Percentiles rank a stretch among this genome's conserved stretches.
Conservation (phyloP, 2,113 vertebrate genomes). For the Gymnobelideus leadbeateri region DNA sequence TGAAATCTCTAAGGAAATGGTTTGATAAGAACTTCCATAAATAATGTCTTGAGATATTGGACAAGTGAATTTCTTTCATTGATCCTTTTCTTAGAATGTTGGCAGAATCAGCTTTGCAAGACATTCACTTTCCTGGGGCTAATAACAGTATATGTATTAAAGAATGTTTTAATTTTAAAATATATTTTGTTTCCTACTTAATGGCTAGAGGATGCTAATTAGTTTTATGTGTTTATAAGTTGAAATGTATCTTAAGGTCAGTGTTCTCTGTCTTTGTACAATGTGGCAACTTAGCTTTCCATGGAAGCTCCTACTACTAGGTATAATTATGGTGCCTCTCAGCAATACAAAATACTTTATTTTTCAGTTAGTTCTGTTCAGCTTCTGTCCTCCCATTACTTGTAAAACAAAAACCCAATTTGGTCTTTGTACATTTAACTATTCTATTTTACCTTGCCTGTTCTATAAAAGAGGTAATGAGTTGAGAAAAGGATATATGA, state of each 20-base stretch:
- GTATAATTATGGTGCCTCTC: background rate
- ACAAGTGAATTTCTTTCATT: slow-evolving; percentile 47
- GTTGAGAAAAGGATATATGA: background rate
- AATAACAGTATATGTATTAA: background rate
- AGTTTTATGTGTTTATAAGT: background rate
- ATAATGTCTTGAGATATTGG: slow-evolving; percentile 5
- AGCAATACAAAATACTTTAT: background rate
- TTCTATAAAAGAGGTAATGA: background rate
- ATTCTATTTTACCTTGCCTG: background rate
- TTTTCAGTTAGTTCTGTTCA: background rate
- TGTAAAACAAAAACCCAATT: background rate
- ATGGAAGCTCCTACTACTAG: background rate
- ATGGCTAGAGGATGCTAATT: background rate
- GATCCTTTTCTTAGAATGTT: slow-evolving; percentile 58
- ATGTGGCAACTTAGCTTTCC: background rate
- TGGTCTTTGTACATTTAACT: background rate
- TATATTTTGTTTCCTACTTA: background rate
- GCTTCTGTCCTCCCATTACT: background rate
- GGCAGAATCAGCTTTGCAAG: slow-evolving; percentile 47
- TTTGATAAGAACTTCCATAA: background rate
- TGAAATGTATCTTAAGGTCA: background rate
- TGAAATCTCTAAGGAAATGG: background rate
- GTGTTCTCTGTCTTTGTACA: background rate
- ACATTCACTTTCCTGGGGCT: background rate
- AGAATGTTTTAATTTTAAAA: background rate